Conservation (phyloP, 2,888 invertebrate species). For the Trissoscelio sp. region DNA sequence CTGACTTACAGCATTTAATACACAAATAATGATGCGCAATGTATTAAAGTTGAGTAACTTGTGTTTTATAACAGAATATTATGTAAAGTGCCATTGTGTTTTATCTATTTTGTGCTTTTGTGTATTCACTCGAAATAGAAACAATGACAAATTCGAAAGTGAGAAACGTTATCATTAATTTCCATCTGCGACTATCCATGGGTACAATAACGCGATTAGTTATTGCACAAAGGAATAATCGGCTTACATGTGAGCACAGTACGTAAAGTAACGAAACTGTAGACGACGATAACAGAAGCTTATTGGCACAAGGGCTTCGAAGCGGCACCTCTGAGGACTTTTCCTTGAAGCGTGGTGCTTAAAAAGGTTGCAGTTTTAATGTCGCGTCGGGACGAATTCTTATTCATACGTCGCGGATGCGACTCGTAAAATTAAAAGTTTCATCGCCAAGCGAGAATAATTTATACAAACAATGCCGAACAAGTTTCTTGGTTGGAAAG, state of each 20-base stretch:
- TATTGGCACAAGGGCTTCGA: constrained; percentile 69
- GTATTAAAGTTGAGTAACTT: neutral
- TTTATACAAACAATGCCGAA: neutral
- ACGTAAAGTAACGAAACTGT: constrained; percentile 69
- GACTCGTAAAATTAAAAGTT: neutral
- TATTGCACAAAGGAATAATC: constrained; percentile 70
- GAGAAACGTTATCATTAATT: constrained; percentile 68
- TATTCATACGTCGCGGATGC: constrained; percentile 1
- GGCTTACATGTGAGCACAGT: constrained; percentile 69
- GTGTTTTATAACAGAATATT: constrained; percentile 31
- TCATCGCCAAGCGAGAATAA: neutral
- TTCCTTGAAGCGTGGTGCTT: constrained; percentile 50
- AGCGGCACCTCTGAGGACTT: constrained; percentile 60
- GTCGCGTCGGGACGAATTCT: constrained; percentile 32
- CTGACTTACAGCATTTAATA: too few relatives aligned
- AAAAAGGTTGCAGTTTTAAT: constrained; percentile 51
- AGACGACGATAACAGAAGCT: constrained; percentile 73
- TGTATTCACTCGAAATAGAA: constrained; percentile 69
- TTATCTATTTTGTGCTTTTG: constrained; percentile 67
- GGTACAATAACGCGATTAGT: constrained; percentile 67
- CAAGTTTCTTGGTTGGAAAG: too few relatives aligned
- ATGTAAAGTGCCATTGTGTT: constrained; percentile 64
- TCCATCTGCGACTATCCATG: constrained; percentile 66
- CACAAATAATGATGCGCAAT: neutral
- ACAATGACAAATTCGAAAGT: constrained; percentile 71